These are phyloP conservation scores for Centroberyx gerrardi DNA, from an alignment of 2,797 vertebrate genomes.

Conservation along the genomic window DNA sequence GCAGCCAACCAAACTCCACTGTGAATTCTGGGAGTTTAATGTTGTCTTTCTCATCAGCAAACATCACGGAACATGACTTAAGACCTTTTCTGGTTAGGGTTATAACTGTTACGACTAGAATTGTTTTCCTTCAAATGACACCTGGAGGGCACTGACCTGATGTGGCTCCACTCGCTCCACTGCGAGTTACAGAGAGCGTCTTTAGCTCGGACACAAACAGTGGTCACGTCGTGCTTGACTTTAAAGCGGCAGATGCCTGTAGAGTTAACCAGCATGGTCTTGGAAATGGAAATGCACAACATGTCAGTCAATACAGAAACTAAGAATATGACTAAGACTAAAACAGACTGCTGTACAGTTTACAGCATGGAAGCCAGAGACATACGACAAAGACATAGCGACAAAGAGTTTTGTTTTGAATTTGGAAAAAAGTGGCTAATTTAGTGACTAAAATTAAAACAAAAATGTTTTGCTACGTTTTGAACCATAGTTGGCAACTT, in stretches of 20 bases:
- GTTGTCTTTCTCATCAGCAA: no score
- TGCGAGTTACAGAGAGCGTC: conserved; percentile 79
- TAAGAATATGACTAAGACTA: background rate
- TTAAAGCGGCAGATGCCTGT: conserved; percentile 60
- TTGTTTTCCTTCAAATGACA: no score
- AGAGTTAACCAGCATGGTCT: conserved; percentile 53
- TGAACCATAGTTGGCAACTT: no score
- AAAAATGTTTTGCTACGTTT: no score
- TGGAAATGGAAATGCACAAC: background rate
- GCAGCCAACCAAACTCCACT: no score
- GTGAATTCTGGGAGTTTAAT: no score
- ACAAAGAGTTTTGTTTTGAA: background rate
- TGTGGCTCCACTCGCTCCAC: conserved; percentile 84
- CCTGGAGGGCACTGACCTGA: conserved; percentile 65
- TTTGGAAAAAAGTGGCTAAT: no score
- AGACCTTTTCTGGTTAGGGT: no score
- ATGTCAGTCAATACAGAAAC: background rate
- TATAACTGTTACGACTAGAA: no score
- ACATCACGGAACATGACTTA: no score
- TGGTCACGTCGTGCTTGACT: conserved; percentile 49
- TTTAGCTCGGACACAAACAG: conserved; percentile 79
- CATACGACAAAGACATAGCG: background rate
- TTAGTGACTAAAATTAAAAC: no score
- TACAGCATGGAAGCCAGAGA: background rate
- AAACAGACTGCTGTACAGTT: background rate